Conservation (phyloP, 2,113 vertebrate genomes). For the Tragelaphus imberbis region DNA sequence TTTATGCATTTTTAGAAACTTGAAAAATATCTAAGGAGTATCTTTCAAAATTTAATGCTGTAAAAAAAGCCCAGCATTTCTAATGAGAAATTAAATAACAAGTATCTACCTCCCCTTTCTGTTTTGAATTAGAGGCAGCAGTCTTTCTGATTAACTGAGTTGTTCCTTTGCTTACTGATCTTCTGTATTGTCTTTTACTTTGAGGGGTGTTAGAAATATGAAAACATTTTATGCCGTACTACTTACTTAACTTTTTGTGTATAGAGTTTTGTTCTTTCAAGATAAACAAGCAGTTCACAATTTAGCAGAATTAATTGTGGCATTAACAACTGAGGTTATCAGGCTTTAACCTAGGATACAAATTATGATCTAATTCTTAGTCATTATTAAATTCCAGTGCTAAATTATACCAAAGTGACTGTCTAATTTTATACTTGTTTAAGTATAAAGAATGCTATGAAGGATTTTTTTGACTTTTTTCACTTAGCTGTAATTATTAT, state of each 20-base stretch:
- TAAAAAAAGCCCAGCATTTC: neutral
- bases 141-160: neutral
- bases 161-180: neutral
- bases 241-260: slow-evolving; percentile 21
- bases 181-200: neutral
- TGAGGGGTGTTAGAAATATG: neutral
- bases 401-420: slow-evolving; percentile 17
- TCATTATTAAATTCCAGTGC: neutral
- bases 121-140: neutral
- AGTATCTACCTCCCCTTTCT: neutral
- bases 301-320: neutral
- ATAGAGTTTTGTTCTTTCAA: neutral
- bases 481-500: slow-evolving; percentile 15
- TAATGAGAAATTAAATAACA: neutral
- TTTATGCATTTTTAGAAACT: neutral
- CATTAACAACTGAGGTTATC: neutral
- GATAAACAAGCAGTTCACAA: neutral
- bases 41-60: neutral
- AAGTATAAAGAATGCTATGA: neutral
- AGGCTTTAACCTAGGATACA: neutral
- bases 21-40: neutral
- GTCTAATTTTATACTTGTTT: slow-evolving; percentile 39
- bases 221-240: slow-evolving; percentile 9
- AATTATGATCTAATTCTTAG: slow-evolving; percentile 27
- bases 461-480: neutral